These are phyloP conservation scores for Heterodera filipjevi DNA, from an alignment of 2,888 invertebrate species.

Conservation along the genomic window DNA sequence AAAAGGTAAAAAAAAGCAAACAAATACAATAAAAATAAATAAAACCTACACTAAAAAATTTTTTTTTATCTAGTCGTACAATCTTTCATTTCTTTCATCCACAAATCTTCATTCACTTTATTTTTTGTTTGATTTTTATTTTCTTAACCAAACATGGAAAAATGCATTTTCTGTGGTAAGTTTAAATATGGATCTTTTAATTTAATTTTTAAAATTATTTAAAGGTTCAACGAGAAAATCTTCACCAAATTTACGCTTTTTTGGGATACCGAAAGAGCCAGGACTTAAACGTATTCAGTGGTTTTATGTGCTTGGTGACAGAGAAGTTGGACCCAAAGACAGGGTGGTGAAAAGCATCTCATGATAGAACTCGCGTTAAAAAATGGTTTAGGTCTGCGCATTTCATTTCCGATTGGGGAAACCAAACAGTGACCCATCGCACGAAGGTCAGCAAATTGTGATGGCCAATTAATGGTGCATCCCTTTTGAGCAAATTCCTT, in stretches of 20 bases:
- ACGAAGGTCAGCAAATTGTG: slow-evolving; percentile 29
- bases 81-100: too few relatives aligned
- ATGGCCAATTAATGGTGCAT: neutral
- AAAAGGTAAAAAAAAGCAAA: too few relatives aligned
- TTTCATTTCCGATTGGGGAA: slow-evolving; percentile 45
- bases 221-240: neutral
- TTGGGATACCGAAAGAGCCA: slow-evolving; percentile 41
- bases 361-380: neutral
- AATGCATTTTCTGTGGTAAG: neutral
- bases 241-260: slow-evolving; percentile 32
- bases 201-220: neutral
- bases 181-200: neutral
- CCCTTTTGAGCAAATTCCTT: too few relatives aligned
- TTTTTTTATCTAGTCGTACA: too few relatives aligned
- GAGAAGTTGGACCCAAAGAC: slow-evolving; percentile 39
- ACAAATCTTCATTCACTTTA: neutral
- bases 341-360: slow-evolving; percentile 22
- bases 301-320: slow-evolving; percentile 39
- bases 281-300: slow-evolving; percentile 44
- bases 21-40: too few relatives aligned
- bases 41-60: too few relatives aligned
- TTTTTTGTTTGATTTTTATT: too few relatives aligned
- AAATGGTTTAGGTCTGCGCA: slow-evolving; percentile 42
- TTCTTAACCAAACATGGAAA: neutral
- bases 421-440: slow-evolving; percentile 41